Evolutionary conservation across 1,140 invertebrate genomes (phyloP), one percentile per base, ranked within the genome.

Genomic region (Tetranychus urticae): DNA sequence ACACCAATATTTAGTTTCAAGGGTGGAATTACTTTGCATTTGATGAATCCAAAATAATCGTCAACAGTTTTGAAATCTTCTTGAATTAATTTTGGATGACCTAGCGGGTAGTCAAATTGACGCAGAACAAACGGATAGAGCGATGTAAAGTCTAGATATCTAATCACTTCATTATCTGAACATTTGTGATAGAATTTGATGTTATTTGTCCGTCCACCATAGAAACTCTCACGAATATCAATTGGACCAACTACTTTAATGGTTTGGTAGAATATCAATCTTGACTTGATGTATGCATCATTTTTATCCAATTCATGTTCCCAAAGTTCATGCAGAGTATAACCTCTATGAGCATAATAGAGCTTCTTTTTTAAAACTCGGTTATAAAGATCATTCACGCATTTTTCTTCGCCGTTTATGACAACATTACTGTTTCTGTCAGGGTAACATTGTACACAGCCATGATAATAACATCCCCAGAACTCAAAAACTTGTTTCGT

Each of bases 171-270:
- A 56, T 59, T 61, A 10, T 61, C 45, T 37, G 61, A 48, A 14
- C 55, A 56, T 63, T 70, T 65, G 59, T 69, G 66, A 37, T 65
- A 65, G 12, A 69, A 57, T 6, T 65, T 62, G 23, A 65, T 67
- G 37, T 68, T 69, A 61, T 69, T 68, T 14, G 68, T 71, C 14
- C 70, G 45, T 13, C 71, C 71, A 14, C 71, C 70, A 59, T 67
- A 71, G 56, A 73, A 71, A 50, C 65, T 65, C 37, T 71, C 67
- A 46, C 68, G 45, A 1, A 34, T 45, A 8, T 59, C 8, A 23
- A 42, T 12, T 4, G 36, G 46, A 3, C 58, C 45, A 8, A 12
- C 23, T 31, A 4, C 37, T 7, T 31, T 14, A 8, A 34, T 42
- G 14, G 7, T 46, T 14, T 6, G 48, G 6, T 50, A 50, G 6